Percentiles rank a stretch among this genome's conserved stretches.
Conservation (phyloP, 2,113 vertebrate genomes). For the Conger conger region DNA sequence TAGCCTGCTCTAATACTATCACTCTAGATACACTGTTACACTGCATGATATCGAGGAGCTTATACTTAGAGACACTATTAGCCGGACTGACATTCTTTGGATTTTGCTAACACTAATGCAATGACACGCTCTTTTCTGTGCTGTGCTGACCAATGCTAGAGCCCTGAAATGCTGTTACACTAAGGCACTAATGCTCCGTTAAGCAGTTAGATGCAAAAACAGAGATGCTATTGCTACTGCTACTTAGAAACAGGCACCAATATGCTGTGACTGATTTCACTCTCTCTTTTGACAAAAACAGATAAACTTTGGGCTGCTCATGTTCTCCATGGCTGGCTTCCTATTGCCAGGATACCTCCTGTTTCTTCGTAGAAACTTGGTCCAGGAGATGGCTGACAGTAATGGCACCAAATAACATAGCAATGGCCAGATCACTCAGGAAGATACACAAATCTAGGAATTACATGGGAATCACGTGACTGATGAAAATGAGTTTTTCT, state of each 20-base stretch:
- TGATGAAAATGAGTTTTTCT: neutral
- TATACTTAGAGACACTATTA: too few species aligned
- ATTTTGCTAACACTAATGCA: too few species aligned
- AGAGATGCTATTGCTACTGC: neutral
- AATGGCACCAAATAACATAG: slow-evolving; percentile 60
- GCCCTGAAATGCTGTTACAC: neutral
- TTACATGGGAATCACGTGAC: neutral
- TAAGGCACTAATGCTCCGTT: neutral
- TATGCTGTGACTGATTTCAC: neutral
- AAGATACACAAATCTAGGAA: slow-evolving; percentile 32
- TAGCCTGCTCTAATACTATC: neutral
- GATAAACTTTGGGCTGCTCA: slow-evolving; percentile 74
- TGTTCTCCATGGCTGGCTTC: slow-evolving; percentile 75
- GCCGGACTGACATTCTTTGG: too few species aligned
- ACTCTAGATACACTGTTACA: neutral
- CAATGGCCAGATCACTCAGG: slow-evolving; percentile 52
- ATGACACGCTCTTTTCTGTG: too few species aligned
- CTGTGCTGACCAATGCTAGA: neutral
- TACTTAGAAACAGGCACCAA: neutral
- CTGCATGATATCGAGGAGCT: too few species aligned
- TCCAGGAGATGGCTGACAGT: slow-evolving; percentile 45
- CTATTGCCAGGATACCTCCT: slow-evolving; percentile 79
- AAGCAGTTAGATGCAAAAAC: neutral
- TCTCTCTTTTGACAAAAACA: slow-evolving; percentile 35
- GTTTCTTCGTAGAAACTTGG: slow-evolving; percentile 66